These are phyloP conservation scores for Coregonus sp. DNA, from an alignment of 2,797 vertebrate species.

Conservation along the genomic window DNA sequence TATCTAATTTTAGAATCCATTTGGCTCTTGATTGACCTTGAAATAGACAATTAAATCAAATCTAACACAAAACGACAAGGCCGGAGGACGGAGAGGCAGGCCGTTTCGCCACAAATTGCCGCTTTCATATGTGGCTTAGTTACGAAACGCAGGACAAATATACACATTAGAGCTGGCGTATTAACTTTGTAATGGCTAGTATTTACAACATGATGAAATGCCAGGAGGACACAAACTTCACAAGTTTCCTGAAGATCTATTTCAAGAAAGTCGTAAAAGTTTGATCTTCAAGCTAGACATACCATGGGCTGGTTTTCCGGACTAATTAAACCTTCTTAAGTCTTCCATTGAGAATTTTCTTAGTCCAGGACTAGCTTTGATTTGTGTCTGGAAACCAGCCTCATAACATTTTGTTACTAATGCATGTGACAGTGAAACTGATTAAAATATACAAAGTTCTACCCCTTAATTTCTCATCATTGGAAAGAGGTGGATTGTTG, in stretches of 20 bases:
- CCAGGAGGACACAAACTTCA: not conserved
- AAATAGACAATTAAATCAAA: conserved; percentile 69
- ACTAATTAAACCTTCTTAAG: not conserved
- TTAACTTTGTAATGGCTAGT: not conserved
- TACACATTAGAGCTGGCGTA: not conserved
- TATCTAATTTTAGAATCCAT: conserved; percentile 84
- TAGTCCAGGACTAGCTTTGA: not conserved
- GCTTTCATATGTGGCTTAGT: not conserved
- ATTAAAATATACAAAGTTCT: not conserved
- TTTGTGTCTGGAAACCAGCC: not conserved
- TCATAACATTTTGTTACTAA: not conserved
- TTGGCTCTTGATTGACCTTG: conserved; percentile 72
- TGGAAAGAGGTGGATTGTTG: not conserved
- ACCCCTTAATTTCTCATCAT: too few species aligned
- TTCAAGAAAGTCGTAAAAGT: not conserved
- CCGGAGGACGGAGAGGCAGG: conserved; percentile 22
- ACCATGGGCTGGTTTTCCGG: not conserved
- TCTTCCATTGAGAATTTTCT: too few species aligned
- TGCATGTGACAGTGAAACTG: not conserved
- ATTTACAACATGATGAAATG: not conserved
- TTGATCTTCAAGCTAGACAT: not conserved
- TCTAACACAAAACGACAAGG: conserved; percentile 59
- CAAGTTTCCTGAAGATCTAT: not conserved
- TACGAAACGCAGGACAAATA: not conserved
- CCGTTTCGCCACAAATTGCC: conserved; percentile 1